Conservation (phyloP, 2,797 vertebrate genomes). For the Hippoglossus hippoglossus region DNA sequence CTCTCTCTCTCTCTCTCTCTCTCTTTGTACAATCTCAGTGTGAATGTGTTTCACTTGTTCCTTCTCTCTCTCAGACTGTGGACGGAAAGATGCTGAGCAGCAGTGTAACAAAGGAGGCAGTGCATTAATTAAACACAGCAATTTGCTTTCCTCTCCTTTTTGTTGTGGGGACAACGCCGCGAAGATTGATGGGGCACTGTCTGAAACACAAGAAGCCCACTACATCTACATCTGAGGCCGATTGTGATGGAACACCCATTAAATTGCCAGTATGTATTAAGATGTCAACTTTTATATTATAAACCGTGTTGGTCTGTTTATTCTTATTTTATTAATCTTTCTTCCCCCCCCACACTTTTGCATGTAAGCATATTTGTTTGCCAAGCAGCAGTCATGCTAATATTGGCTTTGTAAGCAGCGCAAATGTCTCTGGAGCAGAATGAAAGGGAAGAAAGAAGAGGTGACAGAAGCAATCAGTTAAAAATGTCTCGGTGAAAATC, state of each 20-base stretch:
- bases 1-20: conserved; percentile 29
- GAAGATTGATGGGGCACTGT: conserved; percentile 86
- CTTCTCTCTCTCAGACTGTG: conserved; percentile 54
- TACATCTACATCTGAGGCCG: conserved; percentile 84
- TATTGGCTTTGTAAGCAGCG: conserved; percentile 15
- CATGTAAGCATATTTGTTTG: conserved; percentile 57
- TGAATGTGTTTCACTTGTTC: conserved; percentile 69
- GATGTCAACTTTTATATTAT: conserved; percentile 82
- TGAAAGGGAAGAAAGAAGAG: not conserved
- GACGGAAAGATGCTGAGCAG: conserved; percentile 86
- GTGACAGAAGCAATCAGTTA: not conserved
- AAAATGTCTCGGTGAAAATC: not conserved
- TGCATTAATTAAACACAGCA: conserved; percentile 88
- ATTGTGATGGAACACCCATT: conserved; percentile 87
- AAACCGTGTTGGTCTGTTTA: conserved; percentile 70
- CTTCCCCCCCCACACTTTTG: conserved; percentile 39
- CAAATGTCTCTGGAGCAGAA: conserved; percentile 1
- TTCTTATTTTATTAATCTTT: conserved; percentile 61
- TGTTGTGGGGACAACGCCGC: conserved; percentile 74
- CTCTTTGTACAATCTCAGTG: conserved; percentile 35
- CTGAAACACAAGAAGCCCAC: conserved; percentile 78
- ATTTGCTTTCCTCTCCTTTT: conserved; percentile 86
- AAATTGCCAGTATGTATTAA: conserved; percentile 81
- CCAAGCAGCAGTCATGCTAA: conserved; percentile 21
- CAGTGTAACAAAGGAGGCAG: conserved; percentile 80